Evolutionary conservation across 2,113 vertebrate species (phyloP).

Genomic region (Ptyas mucosa): DNA sequence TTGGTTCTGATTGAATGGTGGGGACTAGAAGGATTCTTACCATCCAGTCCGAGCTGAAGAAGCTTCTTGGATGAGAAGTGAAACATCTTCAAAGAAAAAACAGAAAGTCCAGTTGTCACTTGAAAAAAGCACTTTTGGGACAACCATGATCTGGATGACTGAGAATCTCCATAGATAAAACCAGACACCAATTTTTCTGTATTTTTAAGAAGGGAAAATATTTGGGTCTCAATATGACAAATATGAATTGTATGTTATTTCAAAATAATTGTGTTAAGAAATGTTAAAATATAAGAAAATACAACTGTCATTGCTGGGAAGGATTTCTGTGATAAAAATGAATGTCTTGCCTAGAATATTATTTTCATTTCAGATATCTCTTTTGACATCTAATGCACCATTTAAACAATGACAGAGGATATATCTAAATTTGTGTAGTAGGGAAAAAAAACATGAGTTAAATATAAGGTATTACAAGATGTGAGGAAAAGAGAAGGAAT

Average conservation of each 20-base stretch:
- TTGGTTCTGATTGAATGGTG: no score
- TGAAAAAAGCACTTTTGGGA: no score
- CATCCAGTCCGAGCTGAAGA: no score
- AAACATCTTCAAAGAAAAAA: no score
- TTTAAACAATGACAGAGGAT: neutral
- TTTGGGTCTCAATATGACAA: neutral
- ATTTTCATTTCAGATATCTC: no score
- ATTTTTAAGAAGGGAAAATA: neutral
- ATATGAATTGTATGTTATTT: neutral
- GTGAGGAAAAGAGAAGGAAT: neutral
- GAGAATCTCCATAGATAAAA: no score
- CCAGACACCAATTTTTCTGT: neutral
- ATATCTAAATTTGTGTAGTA: neutral
- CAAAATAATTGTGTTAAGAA: neutral
- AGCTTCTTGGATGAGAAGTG: no score
- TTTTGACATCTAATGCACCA: neutral
- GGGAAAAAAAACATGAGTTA: neutral
- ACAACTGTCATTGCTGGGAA: neutral
- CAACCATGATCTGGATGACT: no score
- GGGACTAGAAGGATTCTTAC: no score
- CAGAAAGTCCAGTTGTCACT: no score
- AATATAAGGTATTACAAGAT: neutral
- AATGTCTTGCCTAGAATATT: neutral
- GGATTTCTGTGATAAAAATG: neutral
- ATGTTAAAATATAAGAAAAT: neutral